Evolutionary conservation across 2,797 vertebrate species (phyloP).

Genomic region (Sus cebifrons): DNA sequence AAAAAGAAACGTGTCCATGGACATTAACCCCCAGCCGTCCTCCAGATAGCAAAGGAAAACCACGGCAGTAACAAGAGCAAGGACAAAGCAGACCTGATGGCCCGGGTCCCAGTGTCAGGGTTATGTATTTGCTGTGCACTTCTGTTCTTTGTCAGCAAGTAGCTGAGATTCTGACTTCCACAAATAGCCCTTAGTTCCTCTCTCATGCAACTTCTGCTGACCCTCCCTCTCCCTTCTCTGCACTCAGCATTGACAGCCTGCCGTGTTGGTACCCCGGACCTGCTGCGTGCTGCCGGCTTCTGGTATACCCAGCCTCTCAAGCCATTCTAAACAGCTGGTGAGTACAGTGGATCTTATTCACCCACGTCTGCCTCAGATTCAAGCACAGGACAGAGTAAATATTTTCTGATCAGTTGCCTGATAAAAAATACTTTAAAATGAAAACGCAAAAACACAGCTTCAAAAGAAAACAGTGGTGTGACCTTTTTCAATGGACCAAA

Average conservation of each 20-base stretch:
- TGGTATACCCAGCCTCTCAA: background rate
- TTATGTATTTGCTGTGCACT: background rate
- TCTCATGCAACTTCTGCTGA: background rate
- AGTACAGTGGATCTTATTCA: background rate
- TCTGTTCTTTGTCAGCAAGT: background rate
- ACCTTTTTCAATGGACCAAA: background rate
- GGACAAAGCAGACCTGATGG: background rate
- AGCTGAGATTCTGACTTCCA: background rate
- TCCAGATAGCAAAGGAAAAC: background rate
- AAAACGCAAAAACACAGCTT: slow-evolving; percentile 1
- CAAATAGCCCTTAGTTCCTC: background rate
- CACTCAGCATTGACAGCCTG: background rate
- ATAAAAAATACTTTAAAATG: slow-evolving; percentile 11
- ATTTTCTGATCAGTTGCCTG: background rate
- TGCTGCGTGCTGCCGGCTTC: background rate
- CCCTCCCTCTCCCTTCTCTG: background rate
- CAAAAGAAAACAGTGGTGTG: background rate
- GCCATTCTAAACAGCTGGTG: background rate
- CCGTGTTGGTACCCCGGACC: too few species aligned
- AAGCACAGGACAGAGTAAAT: background rate
- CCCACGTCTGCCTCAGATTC: background rate
- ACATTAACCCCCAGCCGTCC: background rate
- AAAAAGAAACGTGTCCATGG: background rate
- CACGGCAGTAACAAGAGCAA: background rate
- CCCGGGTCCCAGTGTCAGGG: background rate